phyloP scores from a whole-genome alignment of 2,888 invertebrate genomes.

The Agrenia bidenticulata region DNA sequence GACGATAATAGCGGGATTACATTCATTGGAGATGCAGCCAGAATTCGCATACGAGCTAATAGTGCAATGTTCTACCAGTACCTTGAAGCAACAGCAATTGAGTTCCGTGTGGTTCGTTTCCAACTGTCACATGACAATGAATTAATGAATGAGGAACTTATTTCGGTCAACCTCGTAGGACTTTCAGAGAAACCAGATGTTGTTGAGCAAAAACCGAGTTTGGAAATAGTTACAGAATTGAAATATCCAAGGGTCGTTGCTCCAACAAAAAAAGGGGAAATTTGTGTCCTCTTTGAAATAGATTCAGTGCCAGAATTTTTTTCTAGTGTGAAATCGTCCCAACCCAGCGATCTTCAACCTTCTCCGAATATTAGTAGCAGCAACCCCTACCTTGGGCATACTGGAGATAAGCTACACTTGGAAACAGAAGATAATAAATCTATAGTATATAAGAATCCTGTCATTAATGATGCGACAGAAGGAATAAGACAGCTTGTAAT shows the following conservation, averaged over 20 bases:
- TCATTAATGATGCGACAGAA: no score
- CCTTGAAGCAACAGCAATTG: constrained; percentile 26
- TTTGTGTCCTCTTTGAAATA: constrained; percentile 33
- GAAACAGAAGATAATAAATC: no score
- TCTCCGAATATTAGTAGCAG: no score
- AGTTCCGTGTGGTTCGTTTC: constrained; percentile 36
- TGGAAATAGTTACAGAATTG: constrained; percentile 41
- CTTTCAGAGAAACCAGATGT: constrained; percentile 29
- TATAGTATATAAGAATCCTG: no score
- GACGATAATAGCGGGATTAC: constrained; percentile 27
- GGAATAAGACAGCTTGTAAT: no score
- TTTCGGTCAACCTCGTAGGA: constrained; percentile 38
- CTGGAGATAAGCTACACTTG: no score
- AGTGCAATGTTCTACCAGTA: constrained; percentile 35
- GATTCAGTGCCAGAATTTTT: constrained; percentile 39
- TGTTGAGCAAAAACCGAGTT: constrained; percentile 17
- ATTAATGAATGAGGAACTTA: constrained; percentile 28
- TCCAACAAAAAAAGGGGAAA: constrained; percentile 32
- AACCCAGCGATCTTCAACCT: no score
- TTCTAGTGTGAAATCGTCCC: neutral
- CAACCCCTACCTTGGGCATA: no score
- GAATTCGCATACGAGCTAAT: constrained; percentile 40
- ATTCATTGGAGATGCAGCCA: constrained; percentile 46
- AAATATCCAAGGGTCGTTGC: constrained; percentile 21
- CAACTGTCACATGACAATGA: constrained; percentile 16